A percentile compares a stretch with the other conserved stretches of the same genome.
Evolutionary conservation across 1,140 invertebrate genomes (phyloP).

Genomic region (Magallana gigas): DNA sequence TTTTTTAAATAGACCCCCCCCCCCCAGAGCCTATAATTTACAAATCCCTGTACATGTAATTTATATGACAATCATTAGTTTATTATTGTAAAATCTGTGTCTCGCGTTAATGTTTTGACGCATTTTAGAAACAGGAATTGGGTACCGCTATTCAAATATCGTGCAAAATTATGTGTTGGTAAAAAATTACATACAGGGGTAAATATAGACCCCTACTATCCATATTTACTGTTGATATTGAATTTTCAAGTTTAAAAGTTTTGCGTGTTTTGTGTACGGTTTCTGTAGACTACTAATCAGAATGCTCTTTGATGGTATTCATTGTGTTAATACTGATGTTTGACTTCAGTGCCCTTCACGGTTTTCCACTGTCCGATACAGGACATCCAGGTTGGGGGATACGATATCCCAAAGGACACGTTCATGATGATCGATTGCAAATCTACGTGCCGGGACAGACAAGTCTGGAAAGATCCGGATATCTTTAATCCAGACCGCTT

Average conservation of each 20-base stretch:
- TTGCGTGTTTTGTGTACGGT: not conserved
- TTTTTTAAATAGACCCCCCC: too few relatives aligned
- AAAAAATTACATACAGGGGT: not conserved
- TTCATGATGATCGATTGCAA: constrained; percentile 7
- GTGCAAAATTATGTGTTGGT: not conserved
- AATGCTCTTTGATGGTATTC: too few relatives aligned
- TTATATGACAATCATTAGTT: too few relatives aligned
- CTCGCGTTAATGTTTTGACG: too few relatives aligned
- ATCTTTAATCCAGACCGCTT: not conserved
- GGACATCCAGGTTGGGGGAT: not conserved
- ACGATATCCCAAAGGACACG: constrained; percentile 3
- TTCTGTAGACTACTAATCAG: not conserved
- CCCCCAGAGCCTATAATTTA: too few relatives aligned
- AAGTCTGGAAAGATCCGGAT: not conserved
- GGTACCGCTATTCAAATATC: too few relatives aligned
- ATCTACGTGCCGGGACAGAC: not conserved
- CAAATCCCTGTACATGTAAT: too few relatives aligned
- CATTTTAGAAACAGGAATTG: too few relatives aligned
- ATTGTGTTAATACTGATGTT: not conserved
- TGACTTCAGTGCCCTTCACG: not conserved
- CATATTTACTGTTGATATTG: not conserved
- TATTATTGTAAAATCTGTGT: too few relatives aligned
- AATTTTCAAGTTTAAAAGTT: not conserved
- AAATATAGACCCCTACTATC: too few relatives aligned
- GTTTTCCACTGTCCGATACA: not conserved